Base-by-base conservation (phyloP, 1,140 invertebrate species). In the Drosophila repleta region DNA sequence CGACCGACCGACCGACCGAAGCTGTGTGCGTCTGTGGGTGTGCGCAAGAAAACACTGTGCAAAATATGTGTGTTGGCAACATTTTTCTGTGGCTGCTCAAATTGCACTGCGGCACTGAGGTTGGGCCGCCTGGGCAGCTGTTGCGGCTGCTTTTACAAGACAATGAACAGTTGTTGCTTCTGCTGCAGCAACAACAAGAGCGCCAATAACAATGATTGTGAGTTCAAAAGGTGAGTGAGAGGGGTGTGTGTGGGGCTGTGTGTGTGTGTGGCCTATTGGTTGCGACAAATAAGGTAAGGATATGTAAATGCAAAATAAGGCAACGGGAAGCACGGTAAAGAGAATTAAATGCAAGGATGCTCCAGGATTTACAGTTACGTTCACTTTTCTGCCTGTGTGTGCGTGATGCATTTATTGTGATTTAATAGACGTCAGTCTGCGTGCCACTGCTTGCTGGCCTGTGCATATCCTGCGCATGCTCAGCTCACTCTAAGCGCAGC, bases 51-150 rank as follows among this genome's bases (percentile, higher is more conserved):
- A 82, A 82, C 78, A 81, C 70, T 79, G 70, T 74, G 80, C 71
- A 79, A 84, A 79, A 79, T 76, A 55, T 63, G 68, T 76, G 49
- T 68, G 68, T 85, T 79, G 60, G 74, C 74, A 67, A 63, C 71
- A 87, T 82, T 85, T 85, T 85, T 82, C 60, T 82, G 82, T 64
- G 82, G 67, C 74, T 69, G 74, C 70, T 72, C 68, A 88, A 81
- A 85, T 85, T 85, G 82, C 82, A 85, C 64, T 78, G 82, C 5
- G 15, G 70, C 70, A 74, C 51, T 70, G 64, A 55, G 80, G 32
- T 61, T 63, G 63, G 55, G 63, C 29, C 43, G 5, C 29, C 29
- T 29, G 17, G 21, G 26, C 39, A 24, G 29, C 46, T 53, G 48
- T 24, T 71, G 62, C 21, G 45, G 52, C 43, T 68, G 56, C 45